A percentile compares a stretch with the other conserved stretches of the same genome.
Conservation (phyloP, 2,888 invertebrate genomes). For the Drosophila helvetica region DNA sequence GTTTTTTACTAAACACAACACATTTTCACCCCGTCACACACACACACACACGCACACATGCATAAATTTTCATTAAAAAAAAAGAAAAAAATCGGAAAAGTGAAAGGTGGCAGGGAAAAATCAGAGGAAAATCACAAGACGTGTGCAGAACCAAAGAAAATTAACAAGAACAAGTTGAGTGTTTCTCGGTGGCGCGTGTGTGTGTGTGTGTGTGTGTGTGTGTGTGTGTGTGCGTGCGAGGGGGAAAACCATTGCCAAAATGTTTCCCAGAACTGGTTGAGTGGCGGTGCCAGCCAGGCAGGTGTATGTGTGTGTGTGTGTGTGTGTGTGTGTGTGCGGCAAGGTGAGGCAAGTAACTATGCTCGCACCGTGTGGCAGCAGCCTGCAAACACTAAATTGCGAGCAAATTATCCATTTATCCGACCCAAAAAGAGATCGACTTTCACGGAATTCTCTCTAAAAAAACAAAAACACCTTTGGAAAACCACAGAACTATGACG, state of each 20-base stretch:
- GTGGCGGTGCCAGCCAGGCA: slow-evolving; percentile 10
- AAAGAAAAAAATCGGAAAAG: slow-evolving; percentile 30
- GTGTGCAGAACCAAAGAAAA: slow-evolving; percentile 49
- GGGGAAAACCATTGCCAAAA: slow-evolving; percentile 27
- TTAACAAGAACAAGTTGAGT: slow-evolving; percentile 55
- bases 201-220: too few species aligned
- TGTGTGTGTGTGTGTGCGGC: too few species aligned
- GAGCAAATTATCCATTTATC: slow-evolving; percentile 41
- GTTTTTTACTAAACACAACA: slow-evolving; percentile 48
- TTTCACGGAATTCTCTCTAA: slow-evolving; percentile 48
- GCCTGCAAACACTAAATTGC: slow-evolving; percentile 14
- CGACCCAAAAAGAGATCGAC: slow-evolving; percentile 27
- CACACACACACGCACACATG: slow-evolving; percentile 27
- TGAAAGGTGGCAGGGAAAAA: slow-evolving; percentile 27
- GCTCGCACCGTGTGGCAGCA: slow-evolving; percentile 5
- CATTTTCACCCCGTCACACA: slow-evolving; percentile 38
- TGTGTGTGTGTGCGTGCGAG: not conserved
- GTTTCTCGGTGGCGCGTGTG: slow-evolving; percentile 17
- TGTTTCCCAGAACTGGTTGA: slow-evolving; percentile 24
- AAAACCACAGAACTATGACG: slow-evolving; percentile 20
- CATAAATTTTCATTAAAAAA: slow-evolving; percentile 48
- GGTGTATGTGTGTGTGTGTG: slow-evolving; percentile 21
- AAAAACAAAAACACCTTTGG: not conserved
- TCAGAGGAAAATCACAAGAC: slow-evolving; percentile 34
- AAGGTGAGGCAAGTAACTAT: too few species aligned